Evolutionary conservation across 2,797 vertebrate genomes (phyloP), one percentile per base, ranked within the genome.

Genomic region (Gouania willdenowi): DNA sequence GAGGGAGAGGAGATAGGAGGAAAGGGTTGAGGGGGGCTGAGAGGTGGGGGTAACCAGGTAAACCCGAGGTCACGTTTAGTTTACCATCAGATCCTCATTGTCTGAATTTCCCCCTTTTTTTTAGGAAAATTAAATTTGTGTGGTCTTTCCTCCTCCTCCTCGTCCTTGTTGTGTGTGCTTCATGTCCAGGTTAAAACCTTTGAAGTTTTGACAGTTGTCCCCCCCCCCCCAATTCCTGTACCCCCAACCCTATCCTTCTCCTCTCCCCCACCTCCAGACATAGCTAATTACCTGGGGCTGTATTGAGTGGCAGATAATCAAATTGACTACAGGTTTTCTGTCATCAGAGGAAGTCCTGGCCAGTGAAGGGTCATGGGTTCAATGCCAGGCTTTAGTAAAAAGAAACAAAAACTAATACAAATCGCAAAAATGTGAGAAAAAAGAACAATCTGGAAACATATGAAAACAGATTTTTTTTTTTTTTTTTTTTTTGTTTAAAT

Each of bases 41-140:
- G 44, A 51, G 38, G 39, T 50, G 65, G 70, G 78, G 70, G 41
- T 49, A 41, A 66, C 45, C 72, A 83, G 77, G 81, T 82, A 83
- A 75, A 81, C 51, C 18, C 56, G 70, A 78, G 83, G 82, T 87
- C 87, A 89, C 70, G 75, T 81, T 74, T 82, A 83, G 77, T 88
- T 90, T 88, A 84, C 77, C 71, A 78, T 78, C 58, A 81, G 58
- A 66, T 63, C 47, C 56, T 75, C 68, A 75, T 87, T 83, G 71
- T 84, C 66, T 71, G 63, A 72, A 71, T 85, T 79, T 78, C 77
- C 74, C 63, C 69, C 13, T 13, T 14, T 13, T 67, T 35, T 75
- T 66, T 71, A 47, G 52, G 64, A 78, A 85, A 88, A 89, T 87
- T 88, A 61, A 81, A 89, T 88, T 86, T 87, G 81, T 79, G 78